Base-by-base conservation (phyloP, 2,888 invertebrate species). In the Drosophila anomelani region DNA sequence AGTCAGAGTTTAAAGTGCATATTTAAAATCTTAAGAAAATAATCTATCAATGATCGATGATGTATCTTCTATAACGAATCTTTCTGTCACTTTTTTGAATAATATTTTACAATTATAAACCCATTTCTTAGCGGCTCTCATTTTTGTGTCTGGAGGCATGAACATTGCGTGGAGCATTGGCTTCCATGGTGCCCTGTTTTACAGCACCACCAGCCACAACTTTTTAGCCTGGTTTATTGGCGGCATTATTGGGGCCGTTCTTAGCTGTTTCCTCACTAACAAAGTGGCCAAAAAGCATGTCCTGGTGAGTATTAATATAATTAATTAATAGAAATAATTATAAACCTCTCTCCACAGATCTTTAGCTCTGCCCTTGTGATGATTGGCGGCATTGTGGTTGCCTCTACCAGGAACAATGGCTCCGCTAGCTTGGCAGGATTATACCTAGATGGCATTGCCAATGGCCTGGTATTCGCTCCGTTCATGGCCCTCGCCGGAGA, bases 381-480 rank as follows among this genome's bases (percentile, higher is more conserved):
- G 2, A 36, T 92, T 4, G 83, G 82, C 0, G 92, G 91, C 5
- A 74, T 90, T 34, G 17, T 90, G 0, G 71, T 80, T 15, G 54
- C 79, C 0, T 15, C 75, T 4, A 79, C 82, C 2, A 4, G 44
- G 0, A 46, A 36, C 1, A 77, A 77, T 36, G 0, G 41, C 0
- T n/a, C 51, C 0, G 81, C 80, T 6, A 15, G 76, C 5, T 54
- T 86, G 8, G 77, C 81, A 0, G 72, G 75, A 15, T 82, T 90
- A 10, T 92, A 92, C 41, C 44, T 91, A 3, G 89, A 92, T 69
- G 91, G 91, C 4, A 81, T 87, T 20, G 92, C 81, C 26, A 87
- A 91, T 64, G 91, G 91, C 4, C 51, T 92, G 32, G 75, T 77
- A 0, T 81, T 92, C 20, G 89, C 90, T 0, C 83, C 90, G 2